Percentiles rank a stretch among this genome's conserved stretches.
Conservation (phyloP, 2,888 invertebrate species). For the Eupithecia dodoneata region DNA sequence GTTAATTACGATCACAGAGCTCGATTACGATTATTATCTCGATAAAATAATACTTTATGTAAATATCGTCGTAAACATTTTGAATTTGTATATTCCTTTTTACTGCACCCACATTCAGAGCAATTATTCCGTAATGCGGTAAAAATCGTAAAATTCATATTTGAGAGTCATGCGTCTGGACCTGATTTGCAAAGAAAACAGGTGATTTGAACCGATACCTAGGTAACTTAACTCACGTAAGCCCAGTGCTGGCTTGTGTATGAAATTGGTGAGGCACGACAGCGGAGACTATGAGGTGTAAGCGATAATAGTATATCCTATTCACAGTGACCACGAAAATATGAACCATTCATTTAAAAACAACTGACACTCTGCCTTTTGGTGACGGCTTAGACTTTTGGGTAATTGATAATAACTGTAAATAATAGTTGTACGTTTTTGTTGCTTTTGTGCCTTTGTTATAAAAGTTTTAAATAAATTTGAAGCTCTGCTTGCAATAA, state of each 20-base stretch:
- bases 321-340: neutral
- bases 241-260: neutral
- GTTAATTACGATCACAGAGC: slow-evolving; percentile 7
- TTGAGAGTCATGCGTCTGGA: slow-evolving; percentile 49
- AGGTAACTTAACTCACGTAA: neutral
- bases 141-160: slow-evolving; percentile 58
- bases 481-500: too few relatives aligned
- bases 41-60: slow-evolving; percentile 24
- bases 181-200: slow-evolving; percentile 10
- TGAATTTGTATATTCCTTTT: slow-evolving; percentile 34
- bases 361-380: too few relatives aligned
- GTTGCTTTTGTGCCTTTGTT: too few relatives aligned
- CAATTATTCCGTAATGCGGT: slow-evolving; percentile 50
- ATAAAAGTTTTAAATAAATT: too few relatives aligned
- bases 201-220: neutral
- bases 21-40: slow-evolving; percentile 22
- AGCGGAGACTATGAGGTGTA: neutral
- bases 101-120: slow-evolving; percentile 43
- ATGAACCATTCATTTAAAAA: neutral
- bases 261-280: neutral
- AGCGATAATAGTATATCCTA: neutral
- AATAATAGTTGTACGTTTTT: too few relatives aligned
- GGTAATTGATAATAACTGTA: too few relatives aligned
- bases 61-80: slow-evolving; percentile 28
- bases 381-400: too few relatives aligned